Evolutionary conservation across 2,888 invertebrate species (phyloP).

Genomic region (Oegoconia quadripuncta): DNA sequence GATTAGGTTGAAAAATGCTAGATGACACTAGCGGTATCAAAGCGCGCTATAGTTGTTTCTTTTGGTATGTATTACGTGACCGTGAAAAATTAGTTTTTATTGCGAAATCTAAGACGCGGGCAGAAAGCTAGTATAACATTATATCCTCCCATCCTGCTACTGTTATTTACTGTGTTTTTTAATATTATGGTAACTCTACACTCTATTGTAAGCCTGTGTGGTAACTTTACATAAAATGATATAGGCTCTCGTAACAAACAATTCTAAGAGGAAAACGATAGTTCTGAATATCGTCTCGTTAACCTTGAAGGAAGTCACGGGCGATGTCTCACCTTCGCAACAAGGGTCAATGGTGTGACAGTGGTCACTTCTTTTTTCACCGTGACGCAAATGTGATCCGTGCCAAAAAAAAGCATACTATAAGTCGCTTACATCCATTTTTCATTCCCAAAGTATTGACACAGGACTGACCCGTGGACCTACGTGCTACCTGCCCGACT

Average conservation of each 20-base stretch:
- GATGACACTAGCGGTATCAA: too few relatives aligned
- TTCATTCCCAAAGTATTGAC: conserved; percentile 33
- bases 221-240: neutral
- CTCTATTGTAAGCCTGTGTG: too few relatives aligned
- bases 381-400: conserved; percentile 46
- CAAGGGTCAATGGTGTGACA: conserved; percentile 48
- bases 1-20: too few relatives aligned
- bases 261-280: neutral
- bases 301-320: conserved; percentile 27
- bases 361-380: conserved; percentile 46
- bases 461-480: conserved; percentile 23
- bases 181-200: too few relatives aligned
- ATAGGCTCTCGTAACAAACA: neutral
- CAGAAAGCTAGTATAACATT: too few relatives aligned
- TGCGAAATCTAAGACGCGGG: too few relatives aligned
- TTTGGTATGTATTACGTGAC: too few relatives aligned
- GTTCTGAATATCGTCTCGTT: conserved; percentile 21
- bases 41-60: too few relatives aligned
- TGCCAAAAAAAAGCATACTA: conserved; percentile 49
- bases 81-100: too few relatives aligned
- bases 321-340: conserved; percentile 32
- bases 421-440: conserved; percentile 27
- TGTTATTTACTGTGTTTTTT: too few relatives aligned
- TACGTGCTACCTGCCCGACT: conserved; percentile 15
- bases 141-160: too few relatives aligned